A percentile compares a stretch with the other conserved stretches of the same genome.
phyloP scores from a whole-genome alignment of 2,113 vertebrate species.

The Reinhardtius hippoglossoides region DNA sequence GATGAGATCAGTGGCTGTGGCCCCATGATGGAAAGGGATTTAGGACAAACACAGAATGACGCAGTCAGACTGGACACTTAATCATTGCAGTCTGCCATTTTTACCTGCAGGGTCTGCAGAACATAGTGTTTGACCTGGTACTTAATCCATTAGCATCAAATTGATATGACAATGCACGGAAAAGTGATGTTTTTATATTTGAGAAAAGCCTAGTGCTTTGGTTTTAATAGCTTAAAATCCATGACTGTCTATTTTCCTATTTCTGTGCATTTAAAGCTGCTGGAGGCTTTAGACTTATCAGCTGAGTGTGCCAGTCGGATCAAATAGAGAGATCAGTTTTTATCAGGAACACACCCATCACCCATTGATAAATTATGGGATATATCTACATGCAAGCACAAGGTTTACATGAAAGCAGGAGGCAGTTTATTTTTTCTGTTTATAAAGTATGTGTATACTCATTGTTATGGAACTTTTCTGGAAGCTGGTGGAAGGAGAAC shows the following conservation, averaged over 20 bases:
- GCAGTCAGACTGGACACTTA: constrained; percentile 5
- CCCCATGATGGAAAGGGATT: constrained; percentile 33
- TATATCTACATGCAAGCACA: neutral
- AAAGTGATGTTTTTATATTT: neutral
- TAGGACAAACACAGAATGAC: constrained; percentile 11
- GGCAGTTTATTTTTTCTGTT: too few relatives aligned
- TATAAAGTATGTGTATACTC: too few relatives aligned
- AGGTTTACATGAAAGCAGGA: too few relatives aligned
- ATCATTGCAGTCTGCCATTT: neutral
- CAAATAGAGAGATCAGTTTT: neutral
- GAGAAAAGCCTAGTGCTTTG: neutral
- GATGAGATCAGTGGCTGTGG: constrained; percentile 39
- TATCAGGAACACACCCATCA: neutral
- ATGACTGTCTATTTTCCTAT: neutral
- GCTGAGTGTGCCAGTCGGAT: neutral
- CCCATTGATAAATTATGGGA: neutral
- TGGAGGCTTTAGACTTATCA: neutral
- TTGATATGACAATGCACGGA: neutral
- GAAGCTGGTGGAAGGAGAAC: too few relatives aligned
- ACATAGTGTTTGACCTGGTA: neutral
- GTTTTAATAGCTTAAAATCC: neutral
- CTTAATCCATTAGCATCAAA: too few relatives aligned
- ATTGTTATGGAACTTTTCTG: too few relatives aligned
- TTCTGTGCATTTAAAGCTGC: neutral
- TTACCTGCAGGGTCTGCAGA: neutral